These are phyloP conservation scores for Eolophus roseicapilla DNA, from an alignment of 2,113 vertebrate species.

Conservation along the genomic window DNA sequence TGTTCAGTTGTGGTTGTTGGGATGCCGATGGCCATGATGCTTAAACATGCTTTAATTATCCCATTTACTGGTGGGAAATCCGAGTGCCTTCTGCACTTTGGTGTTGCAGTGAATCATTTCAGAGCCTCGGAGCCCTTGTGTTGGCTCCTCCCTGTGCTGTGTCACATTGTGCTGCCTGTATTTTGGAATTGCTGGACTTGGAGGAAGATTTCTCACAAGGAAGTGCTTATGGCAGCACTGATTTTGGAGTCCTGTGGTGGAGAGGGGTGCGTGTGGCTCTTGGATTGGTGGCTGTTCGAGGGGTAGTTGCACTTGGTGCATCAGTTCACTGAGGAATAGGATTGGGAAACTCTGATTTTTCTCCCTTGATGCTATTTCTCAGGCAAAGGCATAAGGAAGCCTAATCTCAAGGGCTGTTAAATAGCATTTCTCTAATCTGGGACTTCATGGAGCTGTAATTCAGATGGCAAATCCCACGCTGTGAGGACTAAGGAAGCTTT, in stretches of 20 bases:
- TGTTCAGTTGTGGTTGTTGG: background rate
- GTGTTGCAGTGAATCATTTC: background rate
- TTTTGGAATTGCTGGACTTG: background rate
- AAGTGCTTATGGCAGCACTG: background rate
- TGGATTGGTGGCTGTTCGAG: fast-evolving
- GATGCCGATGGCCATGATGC: background rate
- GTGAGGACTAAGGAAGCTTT: background rate
- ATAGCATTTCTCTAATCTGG: background rate
- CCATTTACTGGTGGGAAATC: slow-evolving; percentile 1
- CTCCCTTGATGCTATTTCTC: background rate
- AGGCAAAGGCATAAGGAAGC: background rate
- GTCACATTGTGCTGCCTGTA: background rate
- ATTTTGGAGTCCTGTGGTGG: background rate
- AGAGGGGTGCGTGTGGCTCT: background rate
- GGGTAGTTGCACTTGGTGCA: background rate
- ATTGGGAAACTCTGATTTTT: background rate
- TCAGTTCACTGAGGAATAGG: background rate
- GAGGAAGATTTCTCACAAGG: background rate
- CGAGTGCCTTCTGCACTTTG: background rate
- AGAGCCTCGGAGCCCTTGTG: background rate
- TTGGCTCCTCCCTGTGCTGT: background rate
- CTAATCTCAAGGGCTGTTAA: background rate
- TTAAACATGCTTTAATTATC: background rate
- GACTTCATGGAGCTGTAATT: background rate
- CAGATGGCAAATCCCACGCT: background rate